Conservation (phyloP, 2,113 vertebrate genomes). For the Chaetodon auriga region DNA sequence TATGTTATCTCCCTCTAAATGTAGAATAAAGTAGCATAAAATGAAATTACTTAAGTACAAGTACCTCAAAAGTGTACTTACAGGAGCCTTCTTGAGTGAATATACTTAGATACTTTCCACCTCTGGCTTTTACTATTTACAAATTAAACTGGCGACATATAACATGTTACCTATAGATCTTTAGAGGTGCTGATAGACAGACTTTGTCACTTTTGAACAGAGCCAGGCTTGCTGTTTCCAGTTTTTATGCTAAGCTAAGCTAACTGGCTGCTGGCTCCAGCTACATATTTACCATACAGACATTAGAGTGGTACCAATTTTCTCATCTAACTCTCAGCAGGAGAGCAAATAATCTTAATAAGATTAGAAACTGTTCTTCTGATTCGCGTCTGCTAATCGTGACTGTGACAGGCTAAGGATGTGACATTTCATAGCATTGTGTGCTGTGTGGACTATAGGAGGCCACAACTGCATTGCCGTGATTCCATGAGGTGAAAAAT, state of each 20-base stretch:
- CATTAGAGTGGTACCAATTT: not conserved
- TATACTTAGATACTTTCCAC: not conserved
- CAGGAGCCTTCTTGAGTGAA: not conserved
- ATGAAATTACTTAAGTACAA: not conserved
- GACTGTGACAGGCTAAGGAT: conserved; percentile 9
- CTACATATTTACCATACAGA: not conserved
- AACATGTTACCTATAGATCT: too few species aligned
- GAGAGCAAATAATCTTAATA: not conserved
- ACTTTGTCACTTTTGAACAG: not conserved
- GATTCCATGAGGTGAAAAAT: conserved; percentile 51
- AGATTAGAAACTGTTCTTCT: not conserved
- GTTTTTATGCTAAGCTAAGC: not conserved
- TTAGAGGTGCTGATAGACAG: not conserved
- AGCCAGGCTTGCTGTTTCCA: not conserved
- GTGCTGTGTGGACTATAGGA: not conserved
- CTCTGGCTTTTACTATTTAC: too few species aligned
- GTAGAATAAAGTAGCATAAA: not conserved
- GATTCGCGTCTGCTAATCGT: conserved; percentile 25
- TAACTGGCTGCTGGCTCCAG: not conserved
- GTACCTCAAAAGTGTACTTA: not conserved
- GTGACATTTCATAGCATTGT: conserved; percentile 38
- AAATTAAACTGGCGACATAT: too few species aligned
- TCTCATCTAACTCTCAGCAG: not conserved
- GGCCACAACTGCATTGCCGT: conserved; percentile 19
- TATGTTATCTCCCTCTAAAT: not conserved